Percentiles rank a stretch among this genome's conserved stretches.
Evolutionary conservation across 2,113 vertebrate genomes (phyloP).

Genomic region (Azemiops feae): DNA sequence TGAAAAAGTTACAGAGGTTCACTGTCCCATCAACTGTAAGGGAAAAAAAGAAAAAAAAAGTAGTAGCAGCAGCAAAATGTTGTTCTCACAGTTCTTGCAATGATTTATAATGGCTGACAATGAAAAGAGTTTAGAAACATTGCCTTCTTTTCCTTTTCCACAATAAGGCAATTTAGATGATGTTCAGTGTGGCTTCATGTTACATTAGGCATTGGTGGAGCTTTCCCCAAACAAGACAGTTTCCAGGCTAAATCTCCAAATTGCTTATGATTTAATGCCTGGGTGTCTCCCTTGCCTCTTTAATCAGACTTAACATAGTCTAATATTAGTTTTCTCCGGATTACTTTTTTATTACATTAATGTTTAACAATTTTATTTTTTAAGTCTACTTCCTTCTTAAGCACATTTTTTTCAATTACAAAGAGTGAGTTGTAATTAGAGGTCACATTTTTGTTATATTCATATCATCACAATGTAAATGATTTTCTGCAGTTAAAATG

Average conservation of each 20-base stretch:
- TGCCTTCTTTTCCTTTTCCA: neutral
- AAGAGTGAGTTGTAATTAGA: neutral
- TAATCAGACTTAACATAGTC: neutral
- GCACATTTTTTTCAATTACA: neutral
- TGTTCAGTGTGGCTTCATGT: neutral
- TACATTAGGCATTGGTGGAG: neutral
- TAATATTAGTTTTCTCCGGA: neutral
- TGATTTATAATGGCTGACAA: neutral
- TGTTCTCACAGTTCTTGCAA: neutral
- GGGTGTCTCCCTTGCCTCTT: neutral
- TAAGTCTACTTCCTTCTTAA: neutral
- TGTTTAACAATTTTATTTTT: neutral
- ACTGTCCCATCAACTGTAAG: slow-evolving; percentile 27
- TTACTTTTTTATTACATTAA: neutral
- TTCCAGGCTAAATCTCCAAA: neutral
- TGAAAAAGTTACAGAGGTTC: slow-evolving; percentile 19
- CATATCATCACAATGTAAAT: neutral
- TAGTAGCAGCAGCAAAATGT: neutral
- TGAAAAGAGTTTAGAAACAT: neutral
- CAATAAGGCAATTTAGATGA: neutral
- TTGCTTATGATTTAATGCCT: neutral
- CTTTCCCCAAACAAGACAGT: neutral
- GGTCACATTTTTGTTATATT: neutral
- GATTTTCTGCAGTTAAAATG: neutral
- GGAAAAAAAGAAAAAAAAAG: neutral